These are phyloP conservation scores for Drosophila lini DNA, from an alignment of 1,140 invertebrate species.

Conservation along the genomic window DNA sequence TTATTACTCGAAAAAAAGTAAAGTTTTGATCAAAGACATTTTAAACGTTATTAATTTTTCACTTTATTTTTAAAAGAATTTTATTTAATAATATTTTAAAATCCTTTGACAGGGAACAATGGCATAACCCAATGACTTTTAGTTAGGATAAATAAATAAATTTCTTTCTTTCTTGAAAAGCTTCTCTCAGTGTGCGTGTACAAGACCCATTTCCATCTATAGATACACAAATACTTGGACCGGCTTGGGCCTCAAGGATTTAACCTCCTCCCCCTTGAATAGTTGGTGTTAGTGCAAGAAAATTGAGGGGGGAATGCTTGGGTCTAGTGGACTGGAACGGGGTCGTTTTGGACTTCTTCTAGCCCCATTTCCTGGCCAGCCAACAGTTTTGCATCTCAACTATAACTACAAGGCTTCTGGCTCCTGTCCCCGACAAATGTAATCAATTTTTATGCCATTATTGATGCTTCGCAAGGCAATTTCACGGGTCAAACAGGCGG, in stretches of 20 bases:
- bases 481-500: background rate
- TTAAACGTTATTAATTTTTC: too few relatives aligned
- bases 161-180: background rate
- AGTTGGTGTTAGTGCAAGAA: conserved; percentile 61
- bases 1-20: too few relatives aligned
- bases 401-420: conserved; percentile 53
- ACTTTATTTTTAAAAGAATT: too few relatives aligned
- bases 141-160: background rate
- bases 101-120: too few relatives aligned
- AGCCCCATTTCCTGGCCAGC: conserved; percentile 60
- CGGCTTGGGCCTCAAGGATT: conserved; percentile 64
- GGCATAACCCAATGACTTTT: background rate
- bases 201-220: conserved; percentile 39
- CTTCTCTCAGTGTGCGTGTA: conserved; percentile 12
- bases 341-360: conserved; percentile 26
- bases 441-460: conserved; percentile 82
- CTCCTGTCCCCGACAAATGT: conserved; percentile 55
- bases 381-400: conserved; percentile 55
- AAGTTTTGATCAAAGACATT: too few relatives aligned
- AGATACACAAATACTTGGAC: conserved; percentile 43
- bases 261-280: conserved; percentile 21
- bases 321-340: conserved; percentile 1
- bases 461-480: conserved; percentile 76
- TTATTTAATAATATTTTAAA: too few relatives aligned
- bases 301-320: conserved; percentile 21